Evolutionary conservation across 2,113 vertebrate species (phyloP).

Genomic region (Upupa epops): DNA sequence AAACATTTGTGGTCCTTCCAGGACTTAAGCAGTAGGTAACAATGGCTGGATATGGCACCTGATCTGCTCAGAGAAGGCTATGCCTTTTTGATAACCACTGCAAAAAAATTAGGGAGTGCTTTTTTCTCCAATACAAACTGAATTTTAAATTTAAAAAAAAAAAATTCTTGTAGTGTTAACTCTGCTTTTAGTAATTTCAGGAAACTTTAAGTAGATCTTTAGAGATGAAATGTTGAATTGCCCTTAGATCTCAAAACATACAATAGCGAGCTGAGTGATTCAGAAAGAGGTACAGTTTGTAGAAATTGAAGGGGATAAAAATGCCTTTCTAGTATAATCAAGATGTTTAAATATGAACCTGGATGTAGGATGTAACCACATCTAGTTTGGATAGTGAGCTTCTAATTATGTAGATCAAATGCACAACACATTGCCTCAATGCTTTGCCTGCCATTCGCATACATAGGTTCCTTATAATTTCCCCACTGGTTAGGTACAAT

Average conservation of each 20-base stretch:
- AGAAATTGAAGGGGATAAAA: background rate
- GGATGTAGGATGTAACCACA: background rate
- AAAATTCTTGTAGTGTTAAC: background rate
- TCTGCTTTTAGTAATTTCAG: background rate
- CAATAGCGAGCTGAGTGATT: background rate
- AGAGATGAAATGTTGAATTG: background rate
- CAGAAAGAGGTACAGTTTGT: background rate
- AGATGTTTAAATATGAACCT: background rate
- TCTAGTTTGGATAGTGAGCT: background rate
- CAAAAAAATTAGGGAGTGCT: background rate
- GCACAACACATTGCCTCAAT: background rate
- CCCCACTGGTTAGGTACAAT: background rate
- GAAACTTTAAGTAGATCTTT: background rate
- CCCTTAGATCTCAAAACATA: background rate
- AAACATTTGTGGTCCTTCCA: background rate
- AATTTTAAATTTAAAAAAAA: constrained; percentile 7
- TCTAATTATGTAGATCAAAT: background rate
- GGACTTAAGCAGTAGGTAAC: background rate
- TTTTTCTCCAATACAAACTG: background rate
- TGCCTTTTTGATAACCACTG: background rate
- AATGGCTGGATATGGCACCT: background rate
- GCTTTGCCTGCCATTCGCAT: background rate
- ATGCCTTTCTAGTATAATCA: background rate
- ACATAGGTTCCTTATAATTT: background rate
- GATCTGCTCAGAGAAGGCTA: background rate